These are phyloP conservation scores for Mellilla xanthometata DNA, from an alignment of 2,888 invertebrate genomes.

Conservation along the genomic window DNA sequence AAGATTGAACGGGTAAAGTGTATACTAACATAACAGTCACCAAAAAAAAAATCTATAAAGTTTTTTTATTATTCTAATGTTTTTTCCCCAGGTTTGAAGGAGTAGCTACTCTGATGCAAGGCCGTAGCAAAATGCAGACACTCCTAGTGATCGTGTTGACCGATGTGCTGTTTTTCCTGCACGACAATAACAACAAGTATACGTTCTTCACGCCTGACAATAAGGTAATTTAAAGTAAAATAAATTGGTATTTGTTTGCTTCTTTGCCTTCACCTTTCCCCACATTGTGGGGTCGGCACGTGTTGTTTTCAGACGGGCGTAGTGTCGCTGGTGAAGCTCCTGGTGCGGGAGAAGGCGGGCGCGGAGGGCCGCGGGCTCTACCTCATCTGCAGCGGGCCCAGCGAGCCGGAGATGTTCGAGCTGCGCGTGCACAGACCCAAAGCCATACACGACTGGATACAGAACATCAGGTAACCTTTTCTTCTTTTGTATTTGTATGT, in stretches of 20 bases:
- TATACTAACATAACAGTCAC: too few relatives aligned
- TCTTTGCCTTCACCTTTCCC: too few relatives aligned
- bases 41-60: too few relatives aligned
- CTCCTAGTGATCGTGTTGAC: constrained; percentile 94
- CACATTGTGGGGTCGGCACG: too few relatives aligned
- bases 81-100: constrained; percentile 92
- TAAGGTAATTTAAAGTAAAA: constrained; percentile 82
- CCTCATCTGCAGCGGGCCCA: constrained; percentile 95
- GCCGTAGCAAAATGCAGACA: constrained; percentile 94
- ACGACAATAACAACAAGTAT: constrained; percentile 96
- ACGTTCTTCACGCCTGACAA: constrained; percentile 96
- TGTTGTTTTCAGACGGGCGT: constrained; percentile 90
- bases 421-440: constrained; percentile 93
- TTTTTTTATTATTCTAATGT: background rate
- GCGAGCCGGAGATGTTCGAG: constrained; percentile 98
- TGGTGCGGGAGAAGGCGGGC: constrained; percentile 97
- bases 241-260: too few relatives aligned
- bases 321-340: constrained; percentile 93
- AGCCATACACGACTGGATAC: constrained; percentile 95
- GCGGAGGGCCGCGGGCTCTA: constrained; percentile 95
- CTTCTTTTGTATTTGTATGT: too few relatives aligned
- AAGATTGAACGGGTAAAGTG: too few relatives aligned
- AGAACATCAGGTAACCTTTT: constrained; percentile 91
- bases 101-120: constrained; percentile 94
- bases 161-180: constrained; percentile 95